Percentiles rank a stretch among this genome's conserved stretches.
phyloP scores from a whole-genome alignment of 1,140 invertebrate species.

The Cotesia chilonis region DNA sequence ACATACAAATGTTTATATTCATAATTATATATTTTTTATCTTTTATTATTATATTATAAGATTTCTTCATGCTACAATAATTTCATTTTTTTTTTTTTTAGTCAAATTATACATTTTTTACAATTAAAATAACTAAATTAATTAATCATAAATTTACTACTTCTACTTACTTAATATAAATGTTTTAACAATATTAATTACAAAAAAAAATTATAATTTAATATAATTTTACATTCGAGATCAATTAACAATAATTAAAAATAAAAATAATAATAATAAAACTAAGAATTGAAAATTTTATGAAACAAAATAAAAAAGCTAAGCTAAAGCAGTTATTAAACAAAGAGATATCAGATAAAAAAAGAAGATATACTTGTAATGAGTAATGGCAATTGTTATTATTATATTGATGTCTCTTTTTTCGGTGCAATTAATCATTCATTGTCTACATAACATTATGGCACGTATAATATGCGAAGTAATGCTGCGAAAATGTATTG shows the following conservation, averaged over 20 bases:
- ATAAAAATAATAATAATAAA: too few relatives aligned
- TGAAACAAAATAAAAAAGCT: too few relatives aligned
- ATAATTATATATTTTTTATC: conserved; percentile 10
- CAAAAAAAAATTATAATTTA: too few relatives aligned
- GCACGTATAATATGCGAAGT: conserved; percentile 7
- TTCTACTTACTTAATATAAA: too few relatives aligned
- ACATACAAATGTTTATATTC: neutral
- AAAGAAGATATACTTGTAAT: neutral
- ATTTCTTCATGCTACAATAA: neutral
- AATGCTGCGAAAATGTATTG: conserved; percentile 3
- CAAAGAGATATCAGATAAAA: neutral
- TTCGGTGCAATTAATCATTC: neutral
- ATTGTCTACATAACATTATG: neutral
- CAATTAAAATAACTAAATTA: too few relatives aligned
- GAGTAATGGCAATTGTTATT: neutral
- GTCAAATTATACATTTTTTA: neutral
- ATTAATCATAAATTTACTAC: too few relatives aligned
- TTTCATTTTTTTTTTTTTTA: too few relatives aligned
- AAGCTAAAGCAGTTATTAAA: neutral
- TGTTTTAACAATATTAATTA: too few relatives aligned
- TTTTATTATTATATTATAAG: neutral
- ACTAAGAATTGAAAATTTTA: too few relatives aligned
- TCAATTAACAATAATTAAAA: too few relatives aligned
- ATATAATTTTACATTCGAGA: too few relatives aligned
- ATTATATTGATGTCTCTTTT: neutral